Evolutionary conservation across 1,140 invertebrate species (phyloP).

Genomic region (Melipona quadrifasciata): DNA sequence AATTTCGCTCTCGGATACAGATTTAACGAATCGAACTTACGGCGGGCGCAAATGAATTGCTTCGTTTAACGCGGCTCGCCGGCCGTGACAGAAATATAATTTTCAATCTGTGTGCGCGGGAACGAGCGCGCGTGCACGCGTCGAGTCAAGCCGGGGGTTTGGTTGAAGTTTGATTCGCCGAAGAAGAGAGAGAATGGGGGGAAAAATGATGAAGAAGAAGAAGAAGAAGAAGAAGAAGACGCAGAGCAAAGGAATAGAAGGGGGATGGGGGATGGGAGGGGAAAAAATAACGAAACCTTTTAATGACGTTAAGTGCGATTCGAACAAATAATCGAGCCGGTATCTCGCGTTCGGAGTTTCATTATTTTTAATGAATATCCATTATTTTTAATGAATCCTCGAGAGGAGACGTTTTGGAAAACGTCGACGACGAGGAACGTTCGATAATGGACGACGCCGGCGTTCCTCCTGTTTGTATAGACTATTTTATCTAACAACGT

Average conservation of each 20-base stretch:
- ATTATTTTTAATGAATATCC: constrained; percentile 56
- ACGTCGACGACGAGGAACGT: constrained; percentile 4
- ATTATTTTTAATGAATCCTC: constrained; percentile 54
- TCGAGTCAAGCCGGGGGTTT: background rate
- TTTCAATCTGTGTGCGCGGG: constrained; percentile 9
- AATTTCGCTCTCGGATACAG: constrained; percentile 37
- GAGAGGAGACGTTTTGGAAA: constrained; percentile 24
- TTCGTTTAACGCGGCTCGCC: constrained; percentile 37
- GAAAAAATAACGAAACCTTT: constrained; percentile 27
- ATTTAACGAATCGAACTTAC: constrained; percentile 50
- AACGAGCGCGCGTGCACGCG: background rate
- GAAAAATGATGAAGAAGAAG: no score
- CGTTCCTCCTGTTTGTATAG: constrained; percentile 2
- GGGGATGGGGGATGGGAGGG: background rate
- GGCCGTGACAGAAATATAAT: constrained; percentile 37
- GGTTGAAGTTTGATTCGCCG: constrained; percentile 8
- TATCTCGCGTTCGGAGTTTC: constrained; percentile 40
- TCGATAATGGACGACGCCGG: constrained; percentile 22
- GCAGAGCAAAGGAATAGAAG: background rate
- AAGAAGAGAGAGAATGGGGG: background rate
- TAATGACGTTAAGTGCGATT: constrained; percentile 45
- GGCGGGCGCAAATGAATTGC: constrained; percentile 38
- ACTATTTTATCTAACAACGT: constrained; percentile 18
- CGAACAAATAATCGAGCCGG: constrained; percentile 56
- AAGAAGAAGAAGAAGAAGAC: no score